These are phyloP conservation scores for Antheraea pernyi DNA, from an alignment of 1,140 invertebrate genomes.

Conservation along the genomic window DNA sequence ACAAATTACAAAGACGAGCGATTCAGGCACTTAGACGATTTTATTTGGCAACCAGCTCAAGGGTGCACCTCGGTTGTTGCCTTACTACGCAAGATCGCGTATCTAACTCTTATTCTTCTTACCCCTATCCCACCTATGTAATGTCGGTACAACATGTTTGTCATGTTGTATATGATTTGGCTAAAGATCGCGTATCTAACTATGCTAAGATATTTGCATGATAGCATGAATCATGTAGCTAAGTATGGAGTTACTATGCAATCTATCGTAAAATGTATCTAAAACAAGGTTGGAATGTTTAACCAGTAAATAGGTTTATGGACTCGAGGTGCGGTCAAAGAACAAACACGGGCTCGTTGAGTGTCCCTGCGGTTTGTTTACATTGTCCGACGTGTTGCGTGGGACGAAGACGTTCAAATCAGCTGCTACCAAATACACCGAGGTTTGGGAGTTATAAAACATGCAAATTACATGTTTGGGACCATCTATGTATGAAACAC, in stretches of 20 bases:
- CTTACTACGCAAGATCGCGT: no score
- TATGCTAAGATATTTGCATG: no score
- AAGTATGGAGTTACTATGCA: neutral
- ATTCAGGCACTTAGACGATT: no score
- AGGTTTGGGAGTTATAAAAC: neutral
- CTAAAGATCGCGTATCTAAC: no score
- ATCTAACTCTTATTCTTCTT: no score
- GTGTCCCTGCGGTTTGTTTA: neutral
- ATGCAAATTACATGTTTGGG: neutral
- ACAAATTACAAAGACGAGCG: no score
- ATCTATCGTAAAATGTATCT: neutral
- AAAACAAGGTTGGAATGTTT: neutral
- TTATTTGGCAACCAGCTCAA: no score
- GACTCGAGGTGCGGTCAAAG: neutral
- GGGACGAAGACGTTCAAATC: neutral
- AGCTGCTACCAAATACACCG: neutral
- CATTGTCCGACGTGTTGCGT: neutral
- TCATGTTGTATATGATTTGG: no score
- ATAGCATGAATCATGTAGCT: no score
- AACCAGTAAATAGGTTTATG: neutral
- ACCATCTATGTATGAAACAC: neutral
- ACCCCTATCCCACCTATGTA: no score
- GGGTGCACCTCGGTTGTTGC: no score
- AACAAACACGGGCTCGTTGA: neutral
- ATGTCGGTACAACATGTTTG: no score